A percentile compares a stretch with the other conserved stretches of the same genome.
Evolutionary conservation across 2,797 vertebrate genomes (phyloP).

Genomic region (Pitangus sulphuratus): DNA sequence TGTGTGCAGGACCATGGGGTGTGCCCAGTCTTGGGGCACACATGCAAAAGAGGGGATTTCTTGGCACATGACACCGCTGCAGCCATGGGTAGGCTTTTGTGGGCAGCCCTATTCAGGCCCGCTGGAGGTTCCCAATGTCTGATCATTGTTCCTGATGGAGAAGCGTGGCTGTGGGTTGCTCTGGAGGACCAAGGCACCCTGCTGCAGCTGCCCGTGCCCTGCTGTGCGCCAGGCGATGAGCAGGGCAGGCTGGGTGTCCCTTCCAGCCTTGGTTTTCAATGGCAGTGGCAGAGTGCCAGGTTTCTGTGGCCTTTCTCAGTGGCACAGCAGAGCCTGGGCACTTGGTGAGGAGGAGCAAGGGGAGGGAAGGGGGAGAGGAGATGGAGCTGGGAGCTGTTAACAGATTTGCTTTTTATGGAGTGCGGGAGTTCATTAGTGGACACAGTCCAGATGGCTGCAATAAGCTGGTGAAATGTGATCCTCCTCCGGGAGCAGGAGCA

Average conservation of each 20-base stretch:
- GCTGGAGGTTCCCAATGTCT: accelerated
- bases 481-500: conserved; percentile 46
- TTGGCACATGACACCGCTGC: not conserved
- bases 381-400: conserved; percentile 68
- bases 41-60: not conserved
- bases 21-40: not conserved
- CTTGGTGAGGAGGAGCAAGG: conserved; percentile 30
- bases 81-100: not conserved
- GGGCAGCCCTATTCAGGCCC: not conserved
- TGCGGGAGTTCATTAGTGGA: conserved; percentile 78
- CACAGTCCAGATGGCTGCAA: conserved; percentile 76
- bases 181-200: not conserved
- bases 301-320: conserved; percentile 30
- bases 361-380: conserved; percentile 20
- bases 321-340: not conserved
- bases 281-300: not conserved
- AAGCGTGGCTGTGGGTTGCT: not conserved
- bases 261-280: conserved; percentile 10
- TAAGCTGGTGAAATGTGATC: conserved; percentile 75
- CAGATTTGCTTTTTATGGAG: conserved; percentile 78
- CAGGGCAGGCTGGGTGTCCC: accelerated
- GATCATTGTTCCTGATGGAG: not conserved
- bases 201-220: not conserved
- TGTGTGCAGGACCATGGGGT: accelerated
- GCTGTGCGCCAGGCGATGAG: not conserved